Percentiles rank a stretch among this genome's conserved stretches.
These are phyloP conservation scores for Drosophila parabipectinata DNA, from an alignment of 1,140 invertebrate genomes.

Conservation along the genomic window DNA sequence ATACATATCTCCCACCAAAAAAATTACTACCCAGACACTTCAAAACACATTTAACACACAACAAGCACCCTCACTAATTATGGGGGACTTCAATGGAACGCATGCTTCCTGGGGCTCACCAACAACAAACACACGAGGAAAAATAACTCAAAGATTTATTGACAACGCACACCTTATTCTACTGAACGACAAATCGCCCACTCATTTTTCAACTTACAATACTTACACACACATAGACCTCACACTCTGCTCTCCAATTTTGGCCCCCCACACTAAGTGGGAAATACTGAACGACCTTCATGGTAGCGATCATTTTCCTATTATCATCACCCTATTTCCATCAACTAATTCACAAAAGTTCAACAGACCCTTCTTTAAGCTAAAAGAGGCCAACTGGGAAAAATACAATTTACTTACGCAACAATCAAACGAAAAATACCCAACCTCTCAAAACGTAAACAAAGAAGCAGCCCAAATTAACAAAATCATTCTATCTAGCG, in stretches of 20 bases:
- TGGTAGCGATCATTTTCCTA: constrained; percentile 26
- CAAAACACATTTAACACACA: constrained; percentile 2
- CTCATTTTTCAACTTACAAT: constrained; percentile 27
- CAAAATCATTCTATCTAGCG: no score
- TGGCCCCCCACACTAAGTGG: constrained; percentile 21
- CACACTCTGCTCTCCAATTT: constrained; percentile 1
- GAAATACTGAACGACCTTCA: constrained; percentile 34
- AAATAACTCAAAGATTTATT: constrained; percentile 11
- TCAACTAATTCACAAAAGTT: constrained; percentile 1
- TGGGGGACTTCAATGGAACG: no score
- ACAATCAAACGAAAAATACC: constrained; percentile 2
- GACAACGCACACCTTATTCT: constrained; percentile 5
- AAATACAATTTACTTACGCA: not conserved
- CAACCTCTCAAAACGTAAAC: not conserved
- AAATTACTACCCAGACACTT: constrained; percentile 7
- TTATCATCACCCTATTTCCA: constrained; percentile 25
- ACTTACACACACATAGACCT: constrained; percentile 24
- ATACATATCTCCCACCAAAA: constrained; percentile 3
- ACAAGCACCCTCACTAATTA: not conserved
- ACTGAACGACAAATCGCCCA: constrained; percentile 22
- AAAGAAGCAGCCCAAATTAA: constrained; percentile 17
- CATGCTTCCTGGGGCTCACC: constrained; percentile 10
- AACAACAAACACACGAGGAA: constrained; percentile 10
- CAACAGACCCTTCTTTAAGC: not conserved
- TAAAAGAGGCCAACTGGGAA: constrained; percentile 24